phyloP scores from a whole-genome alignment of 2,113 vertebrate species.

The Geococcyx californianus region DNA sequence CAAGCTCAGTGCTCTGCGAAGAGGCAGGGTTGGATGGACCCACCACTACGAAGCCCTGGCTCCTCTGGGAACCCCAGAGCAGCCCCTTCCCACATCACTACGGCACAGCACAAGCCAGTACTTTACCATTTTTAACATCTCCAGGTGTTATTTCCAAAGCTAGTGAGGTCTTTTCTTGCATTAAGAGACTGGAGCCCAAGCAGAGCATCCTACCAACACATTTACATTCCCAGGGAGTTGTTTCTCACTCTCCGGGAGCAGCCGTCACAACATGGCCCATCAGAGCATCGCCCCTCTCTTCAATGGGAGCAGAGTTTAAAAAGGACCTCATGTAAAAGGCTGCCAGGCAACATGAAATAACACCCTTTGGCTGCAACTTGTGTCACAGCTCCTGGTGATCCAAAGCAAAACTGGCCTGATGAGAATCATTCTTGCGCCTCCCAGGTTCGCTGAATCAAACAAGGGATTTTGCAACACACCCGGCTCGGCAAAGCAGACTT shows the following conservation, averaged over 20 bases:
- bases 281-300: background rate
- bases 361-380: background rate
- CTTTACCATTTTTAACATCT: background rate
- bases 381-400: background rate
- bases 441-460: background rate
- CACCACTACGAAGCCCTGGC: background rate
- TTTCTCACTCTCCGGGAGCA: fast-evolving
- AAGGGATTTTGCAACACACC: background rate
- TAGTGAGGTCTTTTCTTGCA: fast-evolving
- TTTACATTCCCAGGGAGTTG: fast-evolving
- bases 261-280: fast-evolving
- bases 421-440: background rate
- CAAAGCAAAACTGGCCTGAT: background rate
- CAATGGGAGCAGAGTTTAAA: background rate
- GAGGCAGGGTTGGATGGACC: background rate
- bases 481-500: background rate
- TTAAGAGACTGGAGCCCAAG: background rate
- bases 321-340: background rate
- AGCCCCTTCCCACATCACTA: background rate
- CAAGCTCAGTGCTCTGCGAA: background rate
- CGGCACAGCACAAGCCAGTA: background rate
- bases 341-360: background rate
- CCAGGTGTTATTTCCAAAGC: background rate
- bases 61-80: background rate
- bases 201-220: background rate